Evolutionary conservation across 2,113 vertebrate species (phyloP), one percentile per base, ranked within the genome.

Genomic region (Carassius auratus): DNA sequence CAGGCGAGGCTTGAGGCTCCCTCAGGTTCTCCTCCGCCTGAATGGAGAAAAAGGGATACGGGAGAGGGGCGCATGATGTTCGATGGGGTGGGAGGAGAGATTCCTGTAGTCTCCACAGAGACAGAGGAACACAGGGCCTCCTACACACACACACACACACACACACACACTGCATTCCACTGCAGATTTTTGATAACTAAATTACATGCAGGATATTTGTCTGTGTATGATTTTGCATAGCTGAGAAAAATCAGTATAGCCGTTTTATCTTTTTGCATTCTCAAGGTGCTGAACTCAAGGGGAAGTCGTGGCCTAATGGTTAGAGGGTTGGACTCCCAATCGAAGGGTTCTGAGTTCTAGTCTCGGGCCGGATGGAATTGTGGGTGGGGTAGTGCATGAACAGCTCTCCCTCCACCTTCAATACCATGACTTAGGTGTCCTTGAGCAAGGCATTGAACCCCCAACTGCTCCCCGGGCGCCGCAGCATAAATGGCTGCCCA

Each of bases 1-100:
- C 76, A 59, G 71, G 13, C 23, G 14, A 50, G 55, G 50, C 61
- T 71, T 48, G 15, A 81, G 62, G 78, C 45, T 85, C 74, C 74
- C 73, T 77, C 57, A 26, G 52, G 42, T 82, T 69, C 50, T 61
- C 62, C 64, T 83, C 42, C 4, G 52, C 38, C 55, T 48, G 69
- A 84, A 33, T 30, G 9, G 55, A 66, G 61, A 52, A 30, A 30
- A 68, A 48, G 45, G 36, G 59, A 61, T 76, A 76, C 17, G 10
- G 57, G 5, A 52, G 13, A 17, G 23, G 5, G 21, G 14, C 75
- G 55, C 3, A 9, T 77, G 23, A 36, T 48, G 17, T 79, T 61
- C 3, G 52, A 45, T 57, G 55, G 8, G 30, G 19, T 76, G 83
- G 38, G 45, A 76, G n/a, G 36, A 45, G 69, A 30, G 55, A 75